Evolutionary conservation across 2,797 vertebrate genomes (phyloP).

Genomic region (Pantherophis vulpinus): DNA sequence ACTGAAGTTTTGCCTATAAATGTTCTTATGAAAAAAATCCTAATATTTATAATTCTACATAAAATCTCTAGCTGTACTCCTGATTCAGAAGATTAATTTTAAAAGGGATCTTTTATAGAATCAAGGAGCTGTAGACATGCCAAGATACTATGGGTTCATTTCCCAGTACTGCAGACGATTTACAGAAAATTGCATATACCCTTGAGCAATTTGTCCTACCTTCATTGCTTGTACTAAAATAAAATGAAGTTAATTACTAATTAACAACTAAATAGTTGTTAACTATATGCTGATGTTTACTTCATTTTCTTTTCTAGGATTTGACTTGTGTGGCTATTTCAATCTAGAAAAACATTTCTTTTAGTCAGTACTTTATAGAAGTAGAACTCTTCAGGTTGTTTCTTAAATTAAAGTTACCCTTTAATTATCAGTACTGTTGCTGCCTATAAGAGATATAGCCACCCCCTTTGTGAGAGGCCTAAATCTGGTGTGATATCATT

Average conservation of each 20-base stretch:
- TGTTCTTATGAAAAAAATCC: slow-evolving; percentile 37
- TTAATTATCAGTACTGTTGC: neutral
- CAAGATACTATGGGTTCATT: neutral
- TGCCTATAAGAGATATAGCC: neutral
- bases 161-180: neutral
- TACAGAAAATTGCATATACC: neutral
- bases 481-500: neutral
- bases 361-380: neutral
- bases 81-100: slow-evolving; percentile 40
- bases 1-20: slow-evolving; percentile 18
- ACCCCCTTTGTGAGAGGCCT: neutral
- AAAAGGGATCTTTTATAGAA: slow-evolving; percentile 9
- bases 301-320: neutral
- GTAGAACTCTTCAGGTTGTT: neutral
- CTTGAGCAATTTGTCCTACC: neutral
- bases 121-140: neutral
- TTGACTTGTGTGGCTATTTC: neutral
- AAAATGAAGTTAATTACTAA: neutral
- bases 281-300: neutral
- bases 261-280: neutral
- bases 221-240: neutral
- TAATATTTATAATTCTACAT: slow-evolving; percentile 36
- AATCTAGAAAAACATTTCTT: neutral
- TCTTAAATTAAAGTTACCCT: neutral
- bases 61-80: slow-evolving; percentile 32